phyloP scores from a whole-genome alignment of 1,140 invertebrate species.

The Atta texana region DNA sequence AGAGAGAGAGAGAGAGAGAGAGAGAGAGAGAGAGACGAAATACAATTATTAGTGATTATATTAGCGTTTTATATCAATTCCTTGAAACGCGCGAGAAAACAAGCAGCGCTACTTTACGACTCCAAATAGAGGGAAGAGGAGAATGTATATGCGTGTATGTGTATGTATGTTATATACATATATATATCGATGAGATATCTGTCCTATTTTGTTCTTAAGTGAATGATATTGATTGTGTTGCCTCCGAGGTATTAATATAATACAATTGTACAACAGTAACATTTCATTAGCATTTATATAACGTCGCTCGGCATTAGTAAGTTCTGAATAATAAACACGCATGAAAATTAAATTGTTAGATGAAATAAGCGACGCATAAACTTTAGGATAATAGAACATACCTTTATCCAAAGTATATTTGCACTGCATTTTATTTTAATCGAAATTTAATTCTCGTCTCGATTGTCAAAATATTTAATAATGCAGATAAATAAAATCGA shows the following conservation, averaged over 20 bases:
- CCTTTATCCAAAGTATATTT: neutral
- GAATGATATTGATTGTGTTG: constrained; percentile 34
- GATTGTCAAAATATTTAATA: constrained; percentile 37
- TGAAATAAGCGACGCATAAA: neutral
- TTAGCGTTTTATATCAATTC: constrained; percentile 36
- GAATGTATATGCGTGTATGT: neutral
- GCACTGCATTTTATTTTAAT: neutral
- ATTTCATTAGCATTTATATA: constrained; percentile 52
- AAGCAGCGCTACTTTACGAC: constrained; percentile 23
- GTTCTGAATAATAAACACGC: constrained; percentile 20
- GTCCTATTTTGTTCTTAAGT: constrained; percentile 38
- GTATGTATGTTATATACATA: too few relatives aligned
- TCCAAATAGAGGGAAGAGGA: constrained; percentile 12
- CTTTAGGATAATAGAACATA: neutral
- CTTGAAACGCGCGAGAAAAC: constrained; percentile 23
- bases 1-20: neutral
- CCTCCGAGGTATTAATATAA: constrained; percentile 31
- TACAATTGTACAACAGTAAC: constrained; percentile 19
- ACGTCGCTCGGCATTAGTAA: constrained; percentile 24
- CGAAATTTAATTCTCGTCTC: neutral
- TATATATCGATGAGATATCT: constrained; percentile 28
- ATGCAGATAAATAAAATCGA: constrained; percentile 22
- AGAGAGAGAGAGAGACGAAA: neutral
- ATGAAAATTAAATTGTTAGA: constrained; percentile 27
- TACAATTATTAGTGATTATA: constrained; percentile 43